phyloP scores from a whole-genome alignment of 2,113 vertebrate species.

The Nestor notabilis region DNA sequence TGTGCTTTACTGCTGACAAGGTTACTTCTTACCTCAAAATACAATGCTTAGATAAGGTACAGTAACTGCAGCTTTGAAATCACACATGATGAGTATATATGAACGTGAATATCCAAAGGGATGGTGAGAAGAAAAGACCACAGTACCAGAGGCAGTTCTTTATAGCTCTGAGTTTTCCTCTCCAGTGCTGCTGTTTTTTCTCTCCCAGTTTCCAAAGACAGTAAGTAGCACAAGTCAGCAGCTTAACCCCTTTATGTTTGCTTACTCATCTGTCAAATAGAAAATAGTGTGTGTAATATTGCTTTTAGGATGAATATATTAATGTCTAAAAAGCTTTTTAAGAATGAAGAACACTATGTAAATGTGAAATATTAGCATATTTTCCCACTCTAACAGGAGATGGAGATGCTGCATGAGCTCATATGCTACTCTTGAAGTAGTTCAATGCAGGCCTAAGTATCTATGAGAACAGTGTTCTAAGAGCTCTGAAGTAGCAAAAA shows the following conservation, averaged over 20 bases:
- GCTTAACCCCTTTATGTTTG: background rate
- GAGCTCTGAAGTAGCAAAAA: background rate
- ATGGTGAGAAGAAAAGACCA: background rate
- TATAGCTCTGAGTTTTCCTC: background rate
- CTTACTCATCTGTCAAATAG: background rate
- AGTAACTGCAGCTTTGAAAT: background rate
- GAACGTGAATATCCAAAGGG: background rate
- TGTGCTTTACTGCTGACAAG: background rate
- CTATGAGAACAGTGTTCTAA: background rate
- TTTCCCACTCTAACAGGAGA: background rate
- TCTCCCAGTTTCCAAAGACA: background rate
- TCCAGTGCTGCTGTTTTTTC: background rate
- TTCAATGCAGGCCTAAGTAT: accelerated
- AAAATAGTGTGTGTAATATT: background rate
- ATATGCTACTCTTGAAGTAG: background rate
- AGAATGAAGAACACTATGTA: background rate
- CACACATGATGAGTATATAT: background rate
- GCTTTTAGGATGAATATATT: background rate
- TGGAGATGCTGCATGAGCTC: background rate
- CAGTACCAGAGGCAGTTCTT: background rate
- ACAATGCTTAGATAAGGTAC: background rate
- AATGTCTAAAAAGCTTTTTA: constrained; percentile 1
- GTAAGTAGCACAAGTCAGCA: background rate
- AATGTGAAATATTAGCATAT: background rate
- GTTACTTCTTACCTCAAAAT: background rate